Base-by-base conservation (phyloP, 2,113 vertebrate species). In the Gymnarchus niloticus region DNA sequence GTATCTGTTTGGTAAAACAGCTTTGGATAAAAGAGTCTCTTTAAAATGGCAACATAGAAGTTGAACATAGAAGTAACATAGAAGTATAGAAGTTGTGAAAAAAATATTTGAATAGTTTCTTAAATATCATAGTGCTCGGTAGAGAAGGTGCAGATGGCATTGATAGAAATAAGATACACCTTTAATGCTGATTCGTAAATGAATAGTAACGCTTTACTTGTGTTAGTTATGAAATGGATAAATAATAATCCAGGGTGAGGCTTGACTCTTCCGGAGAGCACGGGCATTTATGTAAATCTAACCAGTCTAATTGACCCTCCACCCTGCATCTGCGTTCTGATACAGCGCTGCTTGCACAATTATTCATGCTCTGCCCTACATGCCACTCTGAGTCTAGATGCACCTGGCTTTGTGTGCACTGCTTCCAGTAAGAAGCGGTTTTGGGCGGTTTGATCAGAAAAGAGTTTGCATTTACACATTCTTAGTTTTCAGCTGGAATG, bases 361-460 rank as follows among this genome's bases (percentile, higher is more conserved):
- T 73, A 73, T 73, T 73, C 65, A 73, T 41, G 65, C 33, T 17
- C 41, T 73, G 10, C 19, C 52, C 33, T 73, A n/a, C n/a, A n/a
- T n/a, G 65, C 41, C 65, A 37, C 65, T 73, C 33, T 48, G 28
- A 46, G 46, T 51, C 83, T 69, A 46, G n/a, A 49, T 73, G 83
- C 61, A 73, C 83, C 83, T 84, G 83, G 83, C 17, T 33, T 21
- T 73, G 14, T 54, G 49, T 54, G 80, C 33, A 23, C 33, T 52
- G 28, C 76, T 49, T 81, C 78, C 78, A 28, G 78, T 82, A 33
- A 19, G 51, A 82, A 33, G 80, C 80, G 80, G 80, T 82, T 82
- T 82, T 33, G 6, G 80, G 49, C 80, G 80, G 80, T 54, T 82
- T 82, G 80, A 54, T 52, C 80, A 52, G 51, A 82, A 82, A 82